Conservation (phyloP, 2,888 invertebrate species). For the Nomada flava region DNA sequence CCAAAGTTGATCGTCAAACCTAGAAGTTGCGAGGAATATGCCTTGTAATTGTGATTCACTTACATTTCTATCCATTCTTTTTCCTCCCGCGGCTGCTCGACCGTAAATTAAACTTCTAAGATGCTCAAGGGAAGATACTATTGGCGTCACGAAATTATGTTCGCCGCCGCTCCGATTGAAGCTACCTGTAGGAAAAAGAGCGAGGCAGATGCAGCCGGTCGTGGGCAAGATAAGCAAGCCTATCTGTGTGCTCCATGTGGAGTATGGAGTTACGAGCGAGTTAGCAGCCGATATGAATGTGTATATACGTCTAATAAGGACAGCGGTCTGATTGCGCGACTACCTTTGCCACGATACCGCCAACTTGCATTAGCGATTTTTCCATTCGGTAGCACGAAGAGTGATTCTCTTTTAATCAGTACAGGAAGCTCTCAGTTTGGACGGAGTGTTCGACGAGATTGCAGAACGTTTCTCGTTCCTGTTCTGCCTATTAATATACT, state of each 20-base stretch:
- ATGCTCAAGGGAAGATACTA: constrained; percentile 19
- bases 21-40: not conserved
- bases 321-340: constrained; percentile 56
- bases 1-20: not conserved
- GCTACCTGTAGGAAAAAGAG: constrained; percentile 29
- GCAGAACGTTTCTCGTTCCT: not conserved
- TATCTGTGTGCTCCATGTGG: constrained; percentile 42
- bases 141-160: constrained; percentile 40
- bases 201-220: constrained; percentile 41
- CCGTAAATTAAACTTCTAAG: constrained; percentile 12
- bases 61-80: not conserved
- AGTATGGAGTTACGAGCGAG: constrained; percentile 53
- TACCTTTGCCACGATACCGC: constrained; percentile 42
- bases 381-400: not conserved
- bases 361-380: constrained; percentile 54
- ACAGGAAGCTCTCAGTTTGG: constrained; percentile 8
- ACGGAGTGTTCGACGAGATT: not conserved
- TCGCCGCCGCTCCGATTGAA: constrained; percentile 31
- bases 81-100: not conserved
- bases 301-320: constrained; percentile 58
- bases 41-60: constrained; percentile 4
- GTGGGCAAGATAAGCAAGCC: constrained; percentile 53
- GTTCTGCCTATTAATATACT: not conserved
- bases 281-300: constrained; percentile 57
- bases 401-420: constrained; percentile 30